Percentiles rank a stretch among this genome's conserved stretches.
Conservation (phyloP, 2,797 vertebrate species). For the Poeciliopsis infans region DNA sequence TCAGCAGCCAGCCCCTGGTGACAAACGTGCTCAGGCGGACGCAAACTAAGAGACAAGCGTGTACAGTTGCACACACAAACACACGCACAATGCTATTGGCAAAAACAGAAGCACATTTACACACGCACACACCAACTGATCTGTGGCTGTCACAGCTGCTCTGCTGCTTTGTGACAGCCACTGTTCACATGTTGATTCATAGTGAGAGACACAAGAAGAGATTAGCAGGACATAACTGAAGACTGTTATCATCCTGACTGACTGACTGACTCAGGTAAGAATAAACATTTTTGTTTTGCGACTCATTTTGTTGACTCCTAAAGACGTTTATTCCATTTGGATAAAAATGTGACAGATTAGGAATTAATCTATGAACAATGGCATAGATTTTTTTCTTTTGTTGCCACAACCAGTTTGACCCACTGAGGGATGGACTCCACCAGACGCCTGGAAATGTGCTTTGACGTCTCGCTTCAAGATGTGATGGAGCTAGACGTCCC, state of each 20-base stretch:
- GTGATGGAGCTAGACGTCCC: no score
- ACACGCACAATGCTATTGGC: constrained; percentile 7
- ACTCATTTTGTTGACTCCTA: neutral
- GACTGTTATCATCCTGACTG: constrained; percentile 34
- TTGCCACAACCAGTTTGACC: no score
- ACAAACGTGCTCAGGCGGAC: constrained; percentile 50
- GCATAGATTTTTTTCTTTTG: no score
- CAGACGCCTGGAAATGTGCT: no score
- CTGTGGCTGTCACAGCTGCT: constrained; percentile 47
- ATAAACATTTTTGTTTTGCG: neutral
- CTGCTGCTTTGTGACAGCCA: constrained; percentile 46
- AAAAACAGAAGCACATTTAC: constrained; percentile 14
- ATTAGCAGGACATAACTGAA: constrained; percentile 27
- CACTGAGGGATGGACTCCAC: no score
- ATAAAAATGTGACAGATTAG: no score
- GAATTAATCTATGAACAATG: no score
- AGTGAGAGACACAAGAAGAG: constrained; percentile 33
- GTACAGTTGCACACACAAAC: constrained; percentile 5
- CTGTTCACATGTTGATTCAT: constrained; percentile 47
- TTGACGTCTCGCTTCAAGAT: no score
- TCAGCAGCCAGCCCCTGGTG: constrained; percentile 62
- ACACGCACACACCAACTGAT: constrained; percentile 34
- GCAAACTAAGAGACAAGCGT: constrained; percentile 30
- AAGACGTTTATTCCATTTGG: neutral
- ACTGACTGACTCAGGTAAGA: constrained; percentile 19